Evolutionary conservation across 2,797 vertebrate species (phyloP), one percentile per base, ranked within the genome.

Genomic region (Rhinichthys osculus): DNA sequence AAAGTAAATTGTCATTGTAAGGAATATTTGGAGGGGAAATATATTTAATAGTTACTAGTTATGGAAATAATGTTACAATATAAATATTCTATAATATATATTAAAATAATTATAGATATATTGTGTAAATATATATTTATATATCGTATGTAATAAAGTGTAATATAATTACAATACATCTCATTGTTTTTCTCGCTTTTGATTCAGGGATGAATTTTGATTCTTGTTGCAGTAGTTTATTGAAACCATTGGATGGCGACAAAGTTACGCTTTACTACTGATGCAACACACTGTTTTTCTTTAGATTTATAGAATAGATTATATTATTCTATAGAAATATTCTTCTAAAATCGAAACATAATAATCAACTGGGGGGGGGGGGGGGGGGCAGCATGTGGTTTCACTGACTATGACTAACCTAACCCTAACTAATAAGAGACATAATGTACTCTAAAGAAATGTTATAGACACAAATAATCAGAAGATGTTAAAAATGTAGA

Each of bases 211-310:
- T 38, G 1, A 1, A 35, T 33, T 74, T 52, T 52, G 10, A 38
- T 38, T 72, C 23, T 73, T 83, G 52, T 35, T 78, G 83, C 42
- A 79, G 59, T 82, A 62, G 19, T 83, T 35, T 74, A 38, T 3
- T 66, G 40, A 64, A 80, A 83, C 84, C 88, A 87, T 80, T 84
- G 57, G 88, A 69, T 86, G 86, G 84, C 81, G 83, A 73, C 87
- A 86, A 84, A 59, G 72, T 42, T 81, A 33, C 33, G 47, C 5
- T 72, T 54, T 62, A 19, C 33, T n/a, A 5, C 33, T 52, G 44
- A 23, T 78, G 8, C 44, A 81, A 16, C 35, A 52, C 50, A 52
- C 50, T 69, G 14, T 21, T 69, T 38, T 16, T 27, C 4, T 62
- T 8, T 27, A 27, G 4, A 27, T 62, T 8, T 14, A 67, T 27